These are phyloP conservation scores for Junonia oenone DNA, from an alignment of 2,888 invertebrate genomes.

Conservation along the genomic window DNA sequence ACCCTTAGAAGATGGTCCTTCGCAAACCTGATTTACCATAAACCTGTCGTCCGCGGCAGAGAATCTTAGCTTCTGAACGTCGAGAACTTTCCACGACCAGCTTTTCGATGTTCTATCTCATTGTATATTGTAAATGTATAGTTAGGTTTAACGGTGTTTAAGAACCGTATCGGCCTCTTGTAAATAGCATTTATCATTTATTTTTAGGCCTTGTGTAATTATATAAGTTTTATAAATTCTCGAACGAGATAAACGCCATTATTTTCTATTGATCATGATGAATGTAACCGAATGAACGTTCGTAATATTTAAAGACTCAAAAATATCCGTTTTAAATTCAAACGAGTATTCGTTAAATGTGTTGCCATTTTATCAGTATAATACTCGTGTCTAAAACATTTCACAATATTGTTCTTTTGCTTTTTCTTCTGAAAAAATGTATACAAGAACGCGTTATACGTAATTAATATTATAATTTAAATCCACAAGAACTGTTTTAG, in stretches of 20 bases:
- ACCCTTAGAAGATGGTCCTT: conserved; percentile 80
- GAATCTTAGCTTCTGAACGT: conserved; percentile 57
- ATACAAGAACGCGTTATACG: neutral
- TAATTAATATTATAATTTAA: neutral
- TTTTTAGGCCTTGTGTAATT: conserved; percentile 39
- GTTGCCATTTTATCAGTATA: conserved; percentile 27
- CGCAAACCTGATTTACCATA: conserved; percentile 72
- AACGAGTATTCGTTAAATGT: conserved; percentile 15
- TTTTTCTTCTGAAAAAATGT: conserved; percentile 1
- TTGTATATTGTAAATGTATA: conserved; percentile 68
- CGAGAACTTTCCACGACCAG: conserved; percentile 9
- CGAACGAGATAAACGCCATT: conserved; percentile 36
- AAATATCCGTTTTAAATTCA: neutral
- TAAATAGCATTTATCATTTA: conserved; percentile 59
- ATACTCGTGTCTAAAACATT: conserved; percentile 18
- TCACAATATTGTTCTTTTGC: conserved; percentile 11
- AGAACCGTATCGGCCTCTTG: conserved; percentile 60
- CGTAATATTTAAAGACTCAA: conserved; percentile 19
- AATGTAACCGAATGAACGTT: conserved; percentile 19
- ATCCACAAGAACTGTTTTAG: neutral
- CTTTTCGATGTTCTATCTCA: conserved; percentile 24
- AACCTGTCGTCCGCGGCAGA: conserved; percentile 62
- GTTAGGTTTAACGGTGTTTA: conserved; percentile 47
- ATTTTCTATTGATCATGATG: conserved; percentile 29
- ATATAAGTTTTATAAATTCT: conserved; percentile 36